phyloP scores from a whole-genome alignment of 2,113 vertebrate genomes.

The Saguinus midas region DNA sequence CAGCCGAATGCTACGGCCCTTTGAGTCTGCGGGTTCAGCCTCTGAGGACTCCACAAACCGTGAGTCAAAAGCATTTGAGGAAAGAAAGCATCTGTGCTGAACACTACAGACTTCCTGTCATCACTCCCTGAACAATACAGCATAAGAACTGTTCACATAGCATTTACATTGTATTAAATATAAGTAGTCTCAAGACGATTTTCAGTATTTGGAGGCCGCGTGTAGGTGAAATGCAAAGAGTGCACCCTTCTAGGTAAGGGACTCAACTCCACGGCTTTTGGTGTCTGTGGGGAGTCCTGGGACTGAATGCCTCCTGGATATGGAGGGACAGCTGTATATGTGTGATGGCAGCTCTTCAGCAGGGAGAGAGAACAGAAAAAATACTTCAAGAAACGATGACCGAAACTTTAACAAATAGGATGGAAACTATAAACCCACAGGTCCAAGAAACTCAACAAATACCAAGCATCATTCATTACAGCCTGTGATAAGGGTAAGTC shows the following conservation, averaged over 20 bases:
- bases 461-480: background rate
- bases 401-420: background rate
- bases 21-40: background rate
- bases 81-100: background rate
- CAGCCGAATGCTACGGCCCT: background rate
- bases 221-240: background rate
- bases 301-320: too few relatives aligned
- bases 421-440: background rate
- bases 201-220: background rate
- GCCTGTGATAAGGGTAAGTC: background rate
- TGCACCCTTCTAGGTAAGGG: background rate
- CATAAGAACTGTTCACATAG: background rate
- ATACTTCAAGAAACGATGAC: background rate
- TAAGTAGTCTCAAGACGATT: background rate
- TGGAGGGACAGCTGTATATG: fast-evolving
- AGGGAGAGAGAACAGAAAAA: fast-evolving
- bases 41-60: background rate
- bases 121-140: background rate
- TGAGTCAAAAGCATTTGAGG: background rate
- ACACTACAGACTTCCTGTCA: background rate
- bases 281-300: background rate
- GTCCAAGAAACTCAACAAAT: background rate
- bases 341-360: background rate
- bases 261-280: background rate
- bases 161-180: background rate